Percentiles rank a stretch among this genome's conserved stretches.
These are phyloP conservation scores for Tetranychus urticae DNA, from an alignment of 1,140 invertebrate species.

Conservation along the genomic window DNA sequence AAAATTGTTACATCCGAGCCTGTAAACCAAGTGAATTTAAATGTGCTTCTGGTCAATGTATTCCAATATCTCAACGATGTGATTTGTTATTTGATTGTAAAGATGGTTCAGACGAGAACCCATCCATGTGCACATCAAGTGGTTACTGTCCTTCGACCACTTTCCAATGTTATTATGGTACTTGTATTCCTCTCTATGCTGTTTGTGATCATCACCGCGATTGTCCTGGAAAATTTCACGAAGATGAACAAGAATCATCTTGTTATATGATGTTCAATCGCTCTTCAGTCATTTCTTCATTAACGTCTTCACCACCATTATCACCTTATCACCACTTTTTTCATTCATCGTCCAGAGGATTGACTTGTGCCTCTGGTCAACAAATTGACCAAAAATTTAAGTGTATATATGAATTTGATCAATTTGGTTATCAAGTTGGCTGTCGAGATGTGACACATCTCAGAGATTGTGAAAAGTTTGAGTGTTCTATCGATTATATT, in stretches of 20 bases:
- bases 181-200: constrained; percentile 15
- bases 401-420: constrained; percentile 16
- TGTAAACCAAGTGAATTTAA: constrained; percentile 12
- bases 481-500: constrained; percentile 17
- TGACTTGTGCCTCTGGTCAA: constrained; percentile 14
- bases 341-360: neutral
- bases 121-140: constrained; percentile 1
- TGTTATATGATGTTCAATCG: constrained; percentile 13
- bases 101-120: constrained; percentile 8
- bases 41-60: constrained; percentile 15
- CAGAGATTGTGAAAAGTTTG: constrained; percentile 16
- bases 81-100: constrained; percentile 12
- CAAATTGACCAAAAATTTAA: constrained; percentile 6
- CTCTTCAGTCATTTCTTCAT: constrained; percentile 8
- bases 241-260: constrained; percentile 14
- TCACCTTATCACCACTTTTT: neutral
- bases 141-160: constrained; percentile 14
- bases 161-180: constrained; percentile 18
- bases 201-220: constrained; percentile 15
- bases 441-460: constrained; percentile 21
- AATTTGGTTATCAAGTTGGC: constrained; percentile 16
- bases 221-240: constrained; percentile 17
- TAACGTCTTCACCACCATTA: constrained; percentile 10
- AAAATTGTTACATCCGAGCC: constrained; percentile 14
- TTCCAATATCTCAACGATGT: constrained; percentile 11